Base-by-base conservation (phyloP, 2,888 invertebrate species). In the Epistrophe grossulariae region DNA sequence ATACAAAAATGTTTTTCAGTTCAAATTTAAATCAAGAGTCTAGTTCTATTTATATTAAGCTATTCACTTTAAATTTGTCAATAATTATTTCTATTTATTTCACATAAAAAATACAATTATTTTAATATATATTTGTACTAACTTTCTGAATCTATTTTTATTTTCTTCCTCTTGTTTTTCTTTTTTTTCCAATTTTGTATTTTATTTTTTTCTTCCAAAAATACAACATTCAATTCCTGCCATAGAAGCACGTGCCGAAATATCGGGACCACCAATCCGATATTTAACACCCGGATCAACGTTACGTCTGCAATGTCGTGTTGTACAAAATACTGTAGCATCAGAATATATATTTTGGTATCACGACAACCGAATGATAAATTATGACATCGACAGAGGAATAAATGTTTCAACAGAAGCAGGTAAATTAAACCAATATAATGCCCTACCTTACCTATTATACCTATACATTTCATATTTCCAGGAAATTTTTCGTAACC, bases 361-460 rank as follows among this genome's bases (percentile, higher is more conserved):
- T 92, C 96, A 97, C 93, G 97, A 97, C 93, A 96, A 96, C 91
- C 95, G 97, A 89, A 97, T 98, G 97, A 97, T 98, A 92, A 98
- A 98, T 94, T 98, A 97, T 93, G 97, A 98, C 93, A 94, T 94
- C 57, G 97, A 97, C 91, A 95, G 96, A 83, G 97, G 97, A 77
- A 96, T 97, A 91, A 97, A 97, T 92, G 97, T 98, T 74, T 97
- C 97, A 82, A 97, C 97, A 8, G 97, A 97, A 48, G 94, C 94
- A 74, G 95, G 95, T 91, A 95, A 96, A 90, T 62, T 71, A 24
- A 79, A 68, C 31, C 35, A 35, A 35, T 11, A 4, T 11, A 17
- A 40, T 9, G 0, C 7, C 7, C 8, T 31, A 7, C 24, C 24
- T 24, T n/a, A n/a, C n/a, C n/a, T n/a, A n/a, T n/a, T n/a, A n/a